Conservation (phyloP, 2,888 invertebrate species). For the Patella caerulea region DNA sequence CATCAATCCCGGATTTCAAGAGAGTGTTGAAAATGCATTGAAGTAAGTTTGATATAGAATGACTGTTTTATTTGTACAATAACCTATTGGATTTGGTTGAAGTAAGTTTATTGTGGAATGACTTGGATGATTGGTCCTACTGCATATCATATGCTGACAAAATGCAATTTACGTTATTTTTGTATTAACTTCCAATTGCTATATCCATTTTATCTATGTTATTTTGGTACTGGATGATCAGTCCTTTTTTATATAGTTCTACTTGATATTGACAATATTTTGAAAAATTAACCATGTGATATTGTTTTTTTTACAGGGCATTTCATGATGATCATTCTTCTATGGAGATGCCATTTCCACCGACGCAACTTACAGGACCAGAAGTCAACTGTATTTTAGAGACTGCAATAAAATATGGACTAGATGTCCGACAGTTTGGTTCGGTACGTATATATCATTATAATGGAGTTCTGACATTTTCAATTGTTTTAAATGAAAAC, state of each 20-base stretch:
- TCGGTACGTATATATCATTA: neutral
- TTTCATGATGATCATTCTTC: conserved; percentile 6
- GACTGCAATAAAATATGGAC: neutral
- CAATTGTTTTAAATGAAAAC: neutral
- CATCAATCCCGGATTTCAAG: neutral
- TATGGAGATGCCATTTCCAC: conserved; percentile 13
- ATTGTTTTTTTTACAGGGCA: conserved; percentile 1
- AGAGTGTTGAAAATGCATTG: neutral
- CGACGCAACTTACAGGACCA: conserved; percentile 4
- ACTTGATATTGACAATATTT: neutral
- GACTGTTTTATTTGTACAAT: no score
- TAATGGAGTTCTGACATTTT: neutral
- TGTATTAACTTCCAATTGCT: no score
- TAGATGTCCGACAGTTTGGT: conserved; percentile 4
- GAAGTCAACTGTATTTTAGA: conserved; percentile 11
- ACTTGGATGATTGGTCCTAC: no score
- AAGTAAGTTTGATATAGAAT: neutral
- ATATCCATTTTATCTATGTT: no score
- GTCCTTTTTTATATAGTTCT: neutral
- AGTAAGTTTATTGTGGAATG: no score
- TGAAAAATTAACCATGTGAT: neutral
- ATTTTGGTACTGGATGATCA: no score
- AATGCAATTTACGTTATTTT: no score
- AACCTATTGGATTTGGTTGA: no score
- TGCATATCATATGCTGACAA: no score